Conservation (phyloP, 2,797 vertebrate genomes). For the Pipistrellus nathusii region DNA sequence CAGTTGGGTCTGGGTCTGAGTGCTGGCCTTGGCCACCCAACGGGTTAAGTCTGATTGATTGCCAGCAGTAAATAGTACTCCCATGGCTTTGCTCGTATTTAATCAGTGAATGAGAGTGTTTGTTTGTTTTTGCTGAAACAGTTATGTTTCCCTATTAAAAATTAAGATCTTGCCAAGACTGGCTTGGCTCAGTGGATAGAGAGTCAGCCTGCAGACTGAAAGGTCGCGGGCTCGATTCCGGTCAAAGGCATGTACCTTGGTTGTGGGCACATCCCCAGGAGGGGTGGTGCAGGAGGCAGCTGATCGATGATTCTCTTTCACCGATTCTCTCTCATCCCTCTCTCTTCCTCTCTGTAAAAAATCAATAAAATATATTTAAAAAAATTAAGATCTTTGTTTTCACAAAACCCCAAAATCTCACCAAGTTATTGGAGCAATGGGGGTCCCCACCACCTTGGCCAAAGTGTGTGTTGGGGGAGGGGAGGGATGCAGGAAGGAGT, state of each 20-base stretch:
- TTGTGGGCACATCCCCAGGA: no score
- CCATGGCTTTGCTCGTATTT: background rate
- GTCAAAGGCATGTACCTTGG: no score
- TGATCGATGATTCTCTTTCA: no score
- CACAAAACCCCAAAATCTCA: background rate
- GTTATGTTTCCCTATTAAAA: background rate
- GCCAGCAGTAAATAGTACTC: slow-evolving; percentile 20
- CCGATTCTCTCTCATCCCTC: no score
- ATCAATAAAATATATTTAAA: background rate
- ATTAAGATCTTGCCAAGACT: background rate
- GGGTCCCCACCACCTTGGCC: no score
- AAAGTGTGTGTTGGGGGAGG: no score
- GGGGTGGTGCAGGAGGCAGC: no score
- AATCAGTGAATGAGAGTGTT: background rate
- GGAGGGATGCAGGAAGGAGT: background rate
- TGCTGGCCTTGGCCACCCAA: background rate
- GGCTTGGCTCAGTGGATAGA: no score
- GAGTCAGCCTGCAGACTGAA: no score
- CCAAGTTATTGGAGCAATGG: background rate
- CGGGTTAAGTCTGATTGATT: slow-evolving; percentile 37
- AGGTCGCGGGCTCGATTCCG: no score
- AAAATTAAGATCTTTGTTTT: slow-evolving; percentile 53
- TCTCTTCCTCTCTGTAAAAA: no score
- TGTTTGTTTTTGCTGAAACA: background rate
- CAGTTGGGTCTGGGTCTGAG: background rate